Base-by-base conservation (phyloP, 23 tunicate genomes). In the Pegea sp. region DNA sequence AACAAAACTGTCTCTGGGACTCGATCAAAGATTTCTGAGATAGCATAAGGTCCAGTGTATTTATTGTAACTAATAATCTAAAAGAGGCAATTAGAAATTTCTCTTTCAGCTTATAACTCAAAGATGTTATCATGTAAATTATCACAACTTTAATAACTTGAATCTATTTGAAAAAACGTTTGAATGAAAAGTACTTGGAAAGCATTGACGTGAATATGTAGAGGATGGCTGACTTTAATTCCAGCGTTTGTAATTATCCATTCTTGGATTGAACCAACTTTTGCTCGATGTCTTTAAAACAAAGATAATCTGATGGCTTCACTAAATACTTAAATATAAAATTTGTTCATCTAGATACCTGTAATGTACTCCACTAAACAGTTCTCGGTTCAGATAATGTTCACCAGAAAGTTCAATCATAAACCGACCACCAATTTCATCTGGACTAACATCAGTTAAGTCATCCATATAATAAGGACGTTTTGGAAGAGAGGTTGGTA, bases 131-230 rank as follows among this genome's bases (percentile, higher is more conserved):
- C n/a, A n/a, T n/a, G n/a, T n/a, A n/a, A n/a, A n/a, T n/a, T n/a
- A n/a, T n/a, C n/a, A n/a, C n/a, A n/a, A n/a, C n/a, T n/a, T n/a
- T n/a, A n/a, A n/a, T n/a, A n/a, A n/a, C n/a, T n/a, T n/a, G n/a
- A n/a, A n/a, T n/a, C n/a, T n/a, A n/a, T n/a, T n/a, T n/a, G n/a
- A n/a, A n/a, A n/a, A n/a, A n/a, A n/a, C n/a, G n/a, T n/a, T n/a
- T n/a, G n/a, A n/a, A n/a, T 38, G 16, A 38, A 38, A 16, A 8
- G 13, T 38, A 69, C 76, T 60, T 69, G 76, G 26, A 69, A 69
- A 29, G 46, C 46, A 42, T 69, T 69, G 61, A 69, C 51, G 55
- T 69, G 76, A 6, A 69, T 69, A 33, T 69, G 76, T 3, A 69
- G 51, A 28, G 76, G 76, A 38, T 69, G 76, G 18, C 67, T 52